Evolutionary conservation across 2,113 vertebrate genomes (phyloP).

Genomic region (Pelusios castaneus): DNA sequence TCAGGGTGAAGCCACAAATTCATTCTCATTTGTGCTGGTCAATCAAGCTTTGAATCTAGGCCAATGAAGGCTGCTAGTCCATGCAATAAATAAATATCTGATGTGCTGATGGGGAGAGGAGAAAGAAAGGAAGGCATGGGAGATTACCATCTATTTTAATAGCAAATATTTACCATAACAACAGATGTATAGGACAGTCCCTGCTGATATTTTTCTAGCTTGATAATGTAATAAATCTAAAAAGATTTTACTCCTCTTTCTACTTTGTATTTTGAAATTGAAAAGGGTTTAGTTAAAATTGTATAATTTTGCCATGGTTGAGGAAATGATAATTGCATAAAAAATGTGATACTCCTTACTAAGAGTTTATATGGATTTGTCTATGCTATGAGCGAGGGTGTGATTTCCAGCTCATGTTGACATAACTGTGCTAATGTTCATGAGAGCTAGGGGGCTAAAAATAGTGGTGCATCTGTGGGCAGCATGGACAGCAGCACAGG

Average conservation of each 20-base stretch:
- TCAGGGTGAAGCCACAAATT: background rate
- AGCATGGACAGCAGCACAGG: background rate
- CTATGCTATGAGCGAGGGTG: background rate
- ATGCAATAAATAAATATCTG: background rate
- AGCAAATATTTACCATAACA: background rate
- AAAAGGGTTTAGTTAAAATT: background rate
- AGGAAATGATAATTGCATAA: background rate
- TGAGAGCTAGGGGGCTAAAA: background rate
- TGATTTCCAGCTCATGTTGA: background rate
- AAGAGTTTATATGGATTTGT: background rate
- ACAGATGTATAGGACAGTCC: background rate
- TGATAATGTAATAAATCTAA: background rate
- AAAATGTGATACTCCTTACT: background rate
- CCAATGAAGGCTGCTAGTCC: background rate
- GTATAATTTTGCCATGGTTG: background rate
- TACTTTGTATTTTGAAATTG: background rate
- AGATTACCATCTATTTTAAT: background rate
- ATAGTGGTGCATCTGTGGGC: background rate
- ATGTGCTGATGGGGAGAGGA: background rate
- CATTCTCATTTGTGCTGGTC: background rate
- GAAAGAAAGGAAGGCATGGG: background rate
- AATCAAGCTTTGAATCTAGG: background rate
- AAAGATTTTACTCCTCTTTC: background rate
- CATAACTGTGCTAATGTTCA: background rate
- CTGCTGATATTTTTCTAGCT: background rate